A percentile compares a stretch with the other conserved stretches of the same genome.
Conservation (phyloP, 1,140 invertebrate species). For the Apis dorsata region DNA sequence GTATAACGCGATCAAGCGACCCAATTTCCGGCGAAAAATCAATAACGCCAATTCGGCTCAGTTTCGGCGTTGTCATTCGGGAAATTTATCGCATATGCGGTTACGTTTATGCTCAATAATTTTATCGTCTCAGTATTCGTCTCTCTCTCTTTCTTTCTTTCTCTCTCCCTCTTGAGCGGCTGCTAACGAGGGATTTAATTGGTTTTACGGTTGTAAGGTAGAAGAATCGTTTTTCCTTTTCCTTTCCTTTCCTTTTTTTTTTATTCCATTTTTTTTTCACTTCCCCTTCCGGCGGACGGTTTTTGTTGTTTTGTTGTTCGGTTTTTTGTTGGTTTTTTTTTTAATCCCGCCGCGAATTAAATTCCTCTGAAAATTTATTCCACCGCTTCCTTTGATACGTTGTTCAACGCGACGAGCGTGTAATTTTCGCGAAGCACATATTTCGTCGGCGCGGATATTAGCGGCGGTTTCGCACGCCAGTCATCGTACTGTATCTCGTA, state of each 20-base stretch:
- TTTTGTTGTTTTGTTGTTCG: background rate
- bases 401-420: conserved; percentile 12
- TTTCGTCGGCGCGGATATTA: conserved; percentile 34
- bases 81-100: background rate
- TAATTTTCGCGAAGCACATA: conserved; percentile 40
- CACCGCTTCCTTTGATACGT: conserved; percentile 39
- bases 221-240: background rate
- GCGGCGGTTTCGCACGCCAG: conserved; percentile 24
- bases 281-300: background rate
- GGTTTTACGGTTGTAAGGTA: conserved; percentile 12
- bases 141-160: background rate
- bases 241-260: background rate
- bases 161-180: background rate
- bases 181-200: conserved; percentile 45
- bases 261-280: background rate
- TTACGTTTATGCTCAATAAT: background rate
- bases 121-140: background rate
- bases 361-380: conserved; percentile 52
- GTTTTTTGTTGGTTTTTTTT: background rate
- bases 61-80: conserved; percentile 1
- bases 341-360: conserved; percentile 25
- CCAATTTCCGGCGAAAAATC: conserved; percentile 33
- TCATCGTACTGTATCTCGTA: conserved; percentile 17
- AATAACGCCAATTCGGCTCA: conserved; percentile 11
- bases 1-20: conserved; percentile 15